Conservation (phyloP, 1,140 invertebrate genomes). For the Sycophila sp. region DNA sequence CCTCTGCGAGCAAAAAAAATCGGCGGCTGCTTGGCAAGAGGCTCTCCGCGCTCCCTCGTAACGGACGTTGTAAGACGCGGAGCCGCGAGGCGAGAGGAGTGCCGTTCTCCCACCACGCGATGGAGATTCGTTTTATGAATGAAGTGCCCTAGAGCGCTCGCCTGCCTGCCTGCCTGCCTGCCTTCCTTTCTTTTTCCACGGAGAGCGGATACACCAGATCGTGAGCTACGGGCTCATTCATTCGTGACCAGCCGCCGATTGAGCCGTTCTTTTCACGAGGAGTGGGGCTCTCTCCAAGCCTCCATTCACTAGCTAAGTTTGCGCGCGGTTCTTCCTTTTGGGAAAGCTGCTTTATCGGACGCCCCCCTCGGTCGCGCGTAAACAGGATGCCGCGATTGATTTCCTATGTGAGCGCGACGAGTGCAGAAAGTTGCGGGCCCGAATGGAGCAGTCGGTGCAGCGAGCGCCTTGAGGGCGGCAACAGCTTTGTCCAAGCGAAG, state of each 20-base stretch:
- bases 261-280: constrained; percentile 1
- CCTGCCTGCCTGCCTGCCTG: constrained; percentile 38
- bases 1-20: no score
- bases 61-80: constrained; percentile 22
- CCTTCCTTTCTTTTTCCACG: neutral
- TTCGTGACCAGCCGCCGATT: constrained; percentile 35
- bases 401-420: neutral
- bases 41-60: no score
- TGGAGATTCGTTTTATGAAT: constrained; percentile 32
- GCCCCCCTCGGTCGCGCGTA: no score
- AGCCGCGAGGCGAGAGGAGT: constrained; percentile 29
- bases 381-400: neutral
- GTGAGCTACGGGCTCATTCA: constrained; percentile 23
- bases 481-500: no score
- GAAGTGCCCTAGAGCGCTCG: constrained; percentile 37
- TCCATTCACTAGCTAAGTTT: neutral
- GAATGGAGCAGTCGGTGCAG: no score
- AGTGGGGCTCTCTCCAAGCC: neutral
- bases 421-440: no score
- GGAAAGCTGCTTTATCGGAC: no score
- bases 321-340: no score
- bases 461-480: no score
- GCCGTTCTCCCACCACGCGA: neutral
- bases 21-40: no score
- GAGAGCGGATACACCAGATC: neutral